phyloP scores from a whole-genome alignment of 2,888 invertebrate genomes.

The Nomada fabriciana region DNA sequence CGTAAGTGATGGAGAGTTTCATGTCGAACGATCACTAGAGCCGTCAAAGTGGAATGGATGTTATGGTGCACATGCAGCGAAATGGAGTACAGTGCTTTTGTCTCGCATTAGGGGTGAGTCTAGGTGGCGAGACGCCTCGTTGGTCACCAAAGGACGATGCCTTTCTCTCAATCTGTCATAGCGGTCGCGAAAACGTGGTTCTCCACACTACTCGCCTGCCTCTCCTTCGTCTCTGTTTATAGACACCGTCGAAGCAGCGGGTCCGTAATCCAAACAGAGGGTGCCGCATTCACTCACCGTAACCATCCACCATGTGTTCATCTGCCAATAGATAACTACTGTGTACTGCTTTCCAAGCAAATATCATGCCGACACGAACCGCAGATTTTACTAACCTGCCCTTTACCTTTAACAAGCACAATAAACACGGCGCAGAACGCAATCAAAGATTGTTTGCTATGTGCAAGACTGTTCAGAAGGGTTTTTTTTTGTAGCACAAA shows the following conservation, averaged over 20 bases:
- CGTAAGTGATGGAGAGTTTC: conserved; percentile 57
- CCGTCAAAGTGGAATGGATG: conserved; percentile 38
- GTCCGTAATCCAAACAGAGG: conserved; percentile 82
- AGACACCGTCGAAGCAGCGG: conserved; percentile 76
- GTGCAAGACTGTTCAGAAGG: too few species aligned
- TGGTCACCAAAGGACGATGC: conserved; percentile 77
- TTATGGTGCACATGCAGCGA: conserved; percentile 54
- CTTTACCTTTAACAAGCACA: background rate
- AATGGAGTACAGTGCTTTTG: conserved; percentile 69
- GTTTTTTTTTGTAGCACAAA: too few species aligned
- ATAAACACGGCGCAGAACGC: background rate
- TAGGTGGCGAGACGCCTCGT: conserved; percentile 79
- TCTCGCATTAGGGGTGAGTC: conserved; percentile 57
- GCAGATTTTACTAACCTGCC: conserved; percentile 32
- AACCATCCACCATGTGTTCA: conserved; percentile 81
- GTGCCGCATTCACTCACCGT: conserved; percentile 79
- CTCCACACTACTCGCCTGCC: conserved; percentile 57
- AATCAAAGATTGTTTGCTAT: background rate
- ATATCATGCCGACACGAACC: conserved; percentile 33
- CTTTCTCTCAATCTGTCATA: conserved; percentile 78
- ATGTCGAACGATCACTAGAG: conserved; percentile 26
- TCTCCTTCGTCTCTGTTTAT: conserved; percentile 77
- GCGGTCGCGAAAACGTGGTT: conserved; percentile 70
- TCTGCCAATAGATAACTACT: conserved; percentile 58
- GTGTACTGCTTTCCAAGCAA: conserved; percentile 40